Percentiles rank a stretch among this genome's conserved stretches.
These are phyloP conservation scores for honey bee (Apis mellifera) DNA, from an alignment of 1,140 invertebrate genomes.

Conservation along the genomic window DNA sequence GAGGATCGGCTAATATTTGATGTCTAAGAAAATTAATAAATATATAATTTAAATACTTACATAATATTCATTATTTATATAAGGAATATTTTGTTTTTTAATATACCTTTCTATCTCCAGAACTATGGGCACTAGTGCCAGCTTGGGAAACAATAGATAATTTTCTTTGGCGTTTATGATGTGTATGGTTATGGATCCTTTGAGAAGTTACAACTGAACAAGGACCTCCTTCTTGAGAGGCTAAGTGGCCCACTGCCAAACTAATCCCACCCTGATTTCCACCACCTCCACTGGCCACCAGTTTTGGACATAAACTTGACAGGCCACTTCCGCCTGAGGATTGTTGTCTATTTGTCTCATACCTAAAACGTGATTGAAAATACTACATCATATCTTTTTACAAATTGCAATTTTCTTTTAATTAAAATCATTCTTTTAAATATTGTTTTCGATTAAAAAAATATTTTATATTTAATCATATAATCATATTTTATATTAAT, in stretches of 20 bases:
- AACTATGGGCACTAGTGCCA: constrained; percentile 69
- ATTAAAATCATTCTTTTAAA: not conserved
- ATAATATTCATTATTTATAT: not conserved
- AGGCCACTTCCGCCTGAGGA: constrained; percentile 75
- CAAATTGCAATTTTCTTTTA: not conserved
- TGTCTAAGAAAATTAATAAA: constrained; percentile 31
- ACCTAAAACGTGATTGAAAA: constrained; percentile 71
- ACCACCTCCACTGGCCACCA: constrained; percentile 75
- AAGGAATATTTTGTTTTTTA: not conserved
- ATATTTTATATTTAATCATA: not conserved
- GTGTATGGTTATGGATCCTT: constrained; percentile 69
- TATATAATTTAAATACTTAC: not conserved
- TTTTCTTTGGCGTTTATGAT: constrained; percentile 77
- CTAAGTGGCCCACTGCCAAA: constrained; percentile 78
- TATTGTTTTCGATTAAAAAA: not conserved
- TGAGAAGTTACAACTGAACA: constrained; percentile 74
- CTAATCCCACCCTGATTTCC: constrained; percentile 73
- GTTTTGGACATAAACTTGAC: constrained; percentile 78
- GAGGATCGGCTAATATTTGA: constrained; percentile 69
- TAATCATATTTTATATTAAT: not conserved
- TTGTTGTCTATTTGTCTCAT: constrained; percentile 80
- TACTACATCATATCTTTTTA: not conserved
- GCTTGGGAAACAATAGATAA: constrained; percentile 72
- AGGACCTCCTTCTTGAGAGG: constrained; percentile 75
- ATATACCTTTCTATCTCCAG: constrained; percentile 74